A percentile compares a stretch with the other conserved stretches of the same genome.
These are phyloP conservation scores for Psophia crepitans DNA, from an alignment of 2,113 vertebrate genomes.

Conservation along the genomic window DNA sequence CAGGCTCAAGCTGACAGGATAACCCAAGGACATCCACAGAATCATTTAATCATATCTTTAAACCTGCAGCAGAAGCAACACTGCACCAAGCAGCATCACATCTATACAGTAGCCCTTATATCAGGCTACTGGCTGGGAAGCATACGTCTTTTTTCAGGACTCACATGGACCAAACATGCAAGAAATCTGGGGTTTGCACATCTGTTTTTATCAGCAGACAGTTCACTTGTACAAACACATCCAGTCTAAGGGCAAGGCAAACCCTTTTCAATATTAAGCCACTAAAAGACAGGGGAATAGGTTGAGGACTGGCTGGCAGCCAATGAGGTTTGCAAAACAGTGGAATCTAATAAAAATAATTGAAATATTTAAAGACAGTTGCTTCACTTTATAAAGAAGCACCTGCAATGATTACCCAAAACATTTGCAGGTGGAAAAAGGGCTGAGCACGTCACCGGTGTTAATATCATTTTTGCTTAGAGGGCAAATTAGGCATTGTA, in stretches of 20 bases:
- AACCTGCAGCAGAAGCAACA: background rate
- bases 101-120: rapidly evolving
- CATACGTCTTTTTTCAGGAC: background rate
- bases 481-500: slow-evolving; percentile 61
- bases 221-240: slow-evolving; percentile 51
- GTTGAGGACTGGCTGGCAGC: slow-evolving; percentile 45
- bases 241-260: slow-evolving; percentile 31
- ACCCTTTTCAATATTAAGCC: slow-evolving; percentile 28
- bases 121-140: background rate
- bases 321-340: slow-evolving; percentile 67
- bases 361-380: slow-evolving; percentile 67
- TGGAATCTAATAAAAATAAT: slow-evolving; percentile 65
- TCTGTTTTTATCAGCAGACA: slow-evolving; percentile 25
- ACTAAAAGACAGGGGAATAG: slow-evolving; percentile 34
- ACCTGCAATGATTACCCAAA: slow-evolving; percentile 62
- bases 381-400: slow-evolving; percentile 59
- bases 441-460: slow-evolving; percentile 41
- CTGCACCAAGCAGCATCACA: background rate
- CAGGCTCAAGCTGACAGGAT: background rate
- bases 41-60: background rate
- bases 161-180: background rate
- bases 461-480: slow-evolving; percentile 58
- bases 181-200: slow-evolving; percentile 1
- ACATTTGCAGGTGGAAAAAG: slow-evolving; percentile 63
- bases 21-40: background rate